phyloP scores from a whole-genome alignment of 2,797 vertebrate genomes.

The Pangasius mekongensis region DNA sequence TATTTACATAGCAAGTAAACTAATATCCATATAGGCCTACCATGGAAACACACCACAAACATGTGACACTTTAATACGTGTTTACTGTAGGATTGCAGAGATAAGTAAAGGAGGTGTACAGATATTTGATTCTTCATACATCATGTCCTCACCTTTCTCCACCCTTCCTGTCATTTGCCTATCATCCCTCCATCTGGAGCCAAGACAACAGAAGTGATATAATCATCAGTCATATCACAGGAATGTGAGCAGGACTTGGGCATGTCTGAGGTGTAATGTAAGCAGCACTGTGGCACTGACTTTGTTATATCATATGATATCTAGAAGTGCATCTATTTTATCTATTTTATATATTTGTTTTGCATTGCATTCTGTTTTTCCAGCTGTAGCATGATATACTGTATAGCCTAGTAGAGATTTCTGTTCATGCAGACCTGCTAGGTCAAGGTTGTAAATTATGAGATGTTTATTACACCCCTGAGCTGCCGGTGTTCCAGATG shows the following conservation, averaged over 20 bases:
- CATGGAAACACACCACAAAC: neutral
- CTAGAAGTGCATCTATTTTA: no score
- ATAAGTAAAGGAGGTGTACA: neutral
- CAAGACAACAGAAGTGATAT: neutral
- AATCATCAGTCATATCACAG: slow-evolving; percentile 6
- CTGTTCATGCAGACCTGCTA: neutral
- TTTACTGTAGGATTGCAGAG: neutral
- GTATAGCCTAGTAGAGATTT: neutral
- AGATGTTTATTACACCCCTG: slow-evolving; percentile 10
- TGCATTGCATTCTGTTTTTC: neutral
- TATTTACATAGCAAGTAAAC: neutral
- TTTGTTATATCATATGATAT: neutral
- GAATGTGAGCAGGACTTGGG: neutral
- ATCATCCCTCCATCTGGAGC: neutral
- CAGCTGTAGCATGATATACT: neutral
- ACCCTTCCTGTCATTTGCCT: neutral
- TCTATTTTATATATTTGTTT: neutral
- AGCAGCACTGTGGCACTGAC: neutral
- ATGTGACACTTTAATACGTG: neutral
- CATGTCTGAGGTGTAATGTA: neutral
- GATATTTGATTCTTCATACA: neutral
- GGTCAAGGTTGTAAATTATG: neutral
- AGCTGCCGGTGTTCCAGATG: no score
- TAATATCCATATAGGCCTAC: neutral
- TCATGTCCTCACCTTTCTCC: slow-evolving; percentile 7